phyloP scores from a whole-genome alignment of 1,140 invertebrate species.

The Ectropis grisescens region DNA sequence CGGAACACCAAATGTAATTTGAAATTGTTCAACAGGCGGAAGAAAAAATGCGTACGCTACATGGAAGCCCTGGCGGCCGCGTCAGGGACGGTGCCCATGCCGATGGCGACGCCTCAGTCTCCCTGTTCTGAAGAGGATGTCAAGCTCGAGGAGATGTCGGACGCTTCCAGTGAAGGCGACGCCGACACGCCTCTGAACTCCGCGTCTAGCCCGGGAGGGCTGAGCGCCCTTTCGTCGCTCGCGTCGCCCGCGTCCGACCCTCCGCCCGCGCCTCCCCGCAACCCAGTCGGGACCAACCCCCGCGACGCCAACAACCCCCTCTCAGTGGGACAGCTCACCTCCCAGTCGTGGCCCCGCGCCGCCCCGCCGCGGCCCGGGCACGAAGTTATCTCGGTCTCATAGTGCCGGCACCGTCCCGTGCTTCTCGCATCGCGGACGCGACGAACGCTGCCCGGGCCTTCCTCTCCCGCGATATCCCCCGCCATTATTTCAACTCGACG shows the following conservation, averaged over 20 bases:
- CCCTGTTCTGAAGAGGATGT: constrained; percentile 79
- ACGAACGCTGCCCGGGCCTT: too few relatives aligned
- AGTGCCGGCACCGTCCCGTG: constrained; percentile 29
- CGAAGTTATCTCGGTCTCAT: constrained; percentile 66
- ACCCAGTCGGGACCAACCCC: constrained; percentile 91
- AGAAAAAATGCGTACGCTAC: constrained; percentile 98
- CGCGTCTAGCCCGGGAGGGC: constrained; percentile 82
- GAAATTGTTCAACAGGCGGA: constrained; percentile 79
- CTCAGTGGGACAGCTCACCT: constrained; percentile 89
- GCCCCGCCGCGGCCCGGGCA: constrained; percentile 36
- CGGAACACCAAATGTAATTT: background rate
- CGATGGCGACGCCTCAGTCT: constrained; percentile 36
- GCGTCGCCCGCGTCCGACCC: constrained; percentile 80
- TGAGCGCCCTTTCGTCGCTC: constrained; percentile 83
- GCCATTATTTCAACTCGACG: constrained; percentile 23
- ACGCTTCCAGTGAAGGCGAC: constrained; percentile 80
- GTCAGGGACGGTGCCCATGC: constrained; percentile 72
- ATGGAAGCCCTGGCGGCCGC: constrained; percentile 82
- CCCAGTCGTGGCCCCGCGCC: constrained; percentile 56
- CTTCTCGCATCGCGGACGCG: constrained; percentile 13
- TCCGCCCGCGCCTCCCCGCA: constrained; percentile 73
- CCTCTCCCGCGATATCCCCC: constrained; percentile 10
- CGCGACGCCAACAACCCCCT: constrained; percentile 92
- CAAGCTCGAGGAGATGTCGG: constrained; percentile 77
- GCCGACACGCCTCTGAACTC: constrained; percentile 76